Conservation (phyloP, 2,888 invertebrate species). For the Dioctria linearis region DNA sequence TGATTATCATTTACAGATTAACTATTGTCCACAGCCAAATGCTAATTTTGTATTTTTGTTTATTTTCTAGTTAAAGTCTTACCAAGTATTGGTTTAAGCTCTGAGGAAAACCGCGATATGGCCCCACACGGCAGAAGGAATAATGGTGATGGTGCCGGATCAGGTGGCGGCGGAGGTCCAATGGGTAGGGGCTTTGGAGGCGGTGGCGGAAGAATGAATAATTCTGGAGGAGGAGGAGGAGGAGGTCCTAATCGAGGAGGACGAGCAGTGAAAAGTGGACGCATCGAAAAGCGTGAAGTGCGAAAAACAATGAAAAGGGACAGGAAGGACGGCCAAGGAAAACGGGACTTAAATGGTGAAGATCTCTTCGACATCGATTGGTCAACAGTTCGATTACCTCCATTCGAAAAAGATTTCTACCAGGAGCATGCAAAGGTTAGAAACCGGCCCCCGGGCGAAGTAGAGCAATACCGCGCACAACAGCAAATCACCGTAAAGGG, state of each 20-base stretch:
- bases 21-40: not conserved
- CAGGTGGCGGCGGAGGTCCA: constrained; percentile 55
- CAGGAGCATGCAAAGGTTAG: constrained; percentile 79
- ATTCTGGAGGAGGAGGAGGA: constrained; percentile 31
- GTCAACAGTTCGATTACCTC: constrained; percentile 74
- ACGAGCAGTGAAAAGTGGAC: constrained; percentile 66
- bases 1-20: constrained; percentile 10
- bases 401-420: constrained; percentile 88
- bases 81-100: not conserved
- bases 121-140: constrained; percentile 59
- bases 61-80: constrained; percentile 22
- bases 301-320: constrained; percentile 15
- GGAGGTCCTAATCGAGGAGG: constrained; percentile 42
- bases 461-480: constrained; percentile 77
- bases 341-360: constrained; percentile 59
- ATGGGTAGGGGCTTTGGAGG: constrained; percentile 41
- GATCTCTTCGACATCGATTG: constrained; percentile 75
- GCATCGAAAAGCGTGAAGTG: constrained; percentile 76
- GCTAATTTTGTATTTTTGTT: constrained; percentile 11
- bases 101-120: constrained; percentile 23
- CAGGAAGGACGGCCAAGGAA: constrained; percentile 42
- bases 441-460: constrained; percentile 77
- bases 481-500: constrained; percentile 85
- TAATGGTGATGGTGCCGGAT: constrained; percentile 60
- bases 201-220: constrained; percentile 2